Evolutionary conservation across 2,113 vertebrate genomes (phyloP).

Genomic region (Bambusicola thoracicus): DNA sequence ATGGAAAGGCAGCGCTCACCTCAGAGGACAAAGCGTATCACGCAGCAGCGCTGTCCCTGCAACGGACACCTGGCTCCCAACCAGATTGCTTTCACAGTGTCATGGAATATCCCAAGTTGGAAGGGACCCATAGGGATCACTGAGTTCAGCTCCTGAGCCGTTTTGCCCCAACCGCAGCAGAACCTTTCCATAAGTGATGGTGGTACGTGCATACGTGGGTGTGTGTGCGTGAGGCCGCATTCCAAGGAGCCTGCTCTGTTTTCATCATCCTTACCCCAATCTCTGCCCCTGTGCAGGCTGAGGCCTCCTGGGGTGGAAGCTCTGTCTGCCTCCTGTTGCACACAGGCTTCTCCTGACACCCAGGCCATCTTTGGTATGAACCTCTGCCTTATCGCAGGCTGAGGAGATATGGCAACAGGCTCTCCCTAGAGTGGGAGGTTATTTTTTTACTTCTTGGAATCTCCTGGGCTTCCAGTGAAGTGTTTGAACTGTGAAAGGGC

Average conservation of each 20-base stretch:
- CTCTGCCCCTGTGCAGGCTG: rapidly evolving
- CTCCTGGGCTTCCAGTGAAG: not conserved
- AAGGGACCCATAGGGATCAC: too few relatives aligned
- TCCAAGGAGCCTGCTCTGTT: not conserved
- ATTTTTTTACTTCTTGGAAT: slow-evolving; percentile 9
- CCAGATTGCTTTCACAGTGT: rapidly evolving
- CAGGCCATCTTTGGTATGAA: slow-evolving; percentile 67
- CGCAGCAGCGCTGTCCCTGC: not conserved
- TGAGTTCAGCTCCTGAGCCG: too few relatives aligned
- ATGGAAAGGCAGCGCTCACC: not conserved
- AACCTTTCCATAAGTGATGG: not conserved
- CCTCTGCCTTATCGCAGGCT: slow-evolving; percentile 21
- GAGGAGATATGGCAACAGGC: not conserved
- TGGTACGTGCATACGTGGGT: rapidly evolving
- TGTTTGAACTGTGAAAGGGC: not conserved
- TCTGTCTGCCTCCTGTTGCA: not conserved
- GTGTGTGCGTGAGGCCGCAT: not conserved
- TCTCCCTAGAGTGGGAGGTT: not conserved
- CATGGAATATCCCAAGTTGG: too few relatives aligned
- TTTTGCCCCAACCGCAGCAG: rapidly evolving
- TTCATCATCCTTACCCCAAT: not conserved
- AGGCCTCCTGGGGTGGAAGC: not conserved
- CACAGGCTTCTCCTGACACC: not conserved
- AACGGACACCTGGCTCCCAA: not conserved
- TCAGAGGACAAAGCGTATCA: not conserved